Percentiles rank a stretch among this genome's conserved stretches.
phyloP scores from a whole-genome alignment of 2,888 invertebrate species.

The Heliconius erato region DNA sequence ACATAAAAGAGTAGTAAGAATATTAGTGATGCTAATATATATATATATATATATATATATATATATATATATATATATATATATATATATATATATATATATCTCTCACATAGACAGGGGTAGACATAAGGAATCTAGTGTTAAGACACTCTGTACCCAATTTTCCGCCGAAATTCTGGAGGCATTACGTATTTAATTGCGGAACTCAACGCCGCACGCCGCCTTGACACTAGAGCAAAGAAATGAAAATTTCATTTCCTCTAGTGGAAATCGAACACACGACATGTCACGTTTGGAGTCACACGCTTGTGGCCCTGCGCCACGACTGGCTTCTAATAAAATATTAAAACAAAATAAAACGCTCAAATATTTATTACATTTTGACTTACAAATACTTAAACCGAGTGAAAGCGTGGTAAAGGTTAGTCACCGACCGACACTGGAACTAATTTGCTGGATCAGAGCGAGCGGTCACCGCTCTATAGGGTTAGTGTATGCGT shows the following conservation, averaged over 20 bases:
- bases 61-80: too few relatives aligned
- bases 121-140: too few relatives aligned
- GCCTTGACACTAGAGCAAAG: neutral
- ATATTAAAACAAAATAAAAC: neutral
- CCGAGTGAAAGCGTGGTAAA: constrained; percentile 4
- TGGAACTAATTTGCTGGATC: constrained; percentile 32
- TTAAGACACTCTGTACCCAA: too few relatives aligned
- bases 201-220: too few relatives aligned
- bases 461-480: constrained; percentile 36
- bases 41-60: too few relatives aligned
- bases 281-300: too few relatives aligned
- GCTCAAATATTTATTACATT: neutral
- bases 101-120: too few relatives aligned
- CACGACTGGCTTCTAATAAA: neutral
- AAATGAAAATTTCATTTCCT: neutral
- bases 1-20: too few relatives aligned
- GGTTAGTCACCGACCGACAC: constrained; percentile 29
- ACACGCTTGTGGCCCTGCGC: too few relatives aligned
- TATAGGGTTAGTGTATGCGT: neutral
- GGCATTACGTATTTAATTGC: too few relatives aligned
- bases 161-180: neutral
- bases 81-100: too few relatives aligned
- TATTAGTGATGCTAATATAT: too few relatives aligned
- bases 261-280: neutral
- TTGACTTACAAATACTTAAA: neutral